A percentile compares a stretch with the other conserved stretches of the same genome.
Conservation (phyloP, 2,797 vertebrate species). For the Rhodeus uyekii region DNA sequence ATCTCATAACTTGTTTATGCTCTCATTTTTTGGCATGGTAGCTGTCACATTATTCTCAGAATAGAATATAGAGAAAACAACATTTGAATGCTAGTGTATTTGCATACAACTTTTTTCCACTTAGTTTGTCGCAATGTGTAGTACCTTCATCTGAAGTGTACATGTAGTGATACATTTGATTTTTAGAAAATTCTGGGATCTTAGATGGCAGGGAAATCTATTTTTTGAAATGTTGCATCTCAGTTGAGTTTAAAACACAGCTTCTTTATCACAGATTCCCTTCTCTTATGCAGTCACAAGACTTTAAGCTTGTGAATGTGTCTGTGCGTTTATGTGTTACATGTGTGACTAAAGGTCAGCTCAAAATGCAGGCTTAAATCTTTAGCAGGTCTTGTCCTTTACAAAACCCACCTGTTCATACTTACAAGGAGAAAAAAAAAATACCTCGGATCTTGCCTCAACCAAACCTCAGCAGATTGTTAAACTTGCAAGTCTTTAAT, state of each 20-base stretch:
- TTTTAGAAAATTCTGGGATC: background rate
- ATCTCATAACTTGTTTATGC: background rate
- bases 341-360: slow-evolving; percentile 22
- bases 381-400: background rate
- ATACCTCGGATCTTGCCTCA: background rate
- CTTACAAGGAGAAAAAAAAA: background rate
- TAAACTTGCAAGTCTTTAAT: slow-evolving; percentile 20
- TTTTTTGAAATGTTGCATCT: background rate
- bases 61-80: background rate
- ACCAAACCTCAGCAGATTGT: background rate
- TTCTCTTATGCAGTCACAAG: background rate
- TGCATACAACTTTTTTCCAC: background rate
- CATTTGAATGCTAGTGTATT: background rate
- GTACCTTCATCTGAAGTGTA: background rate
- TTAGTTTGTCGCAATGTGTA: background rate
- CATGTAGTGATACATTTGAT: background rate
- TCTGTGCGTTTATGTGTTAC: background rate
- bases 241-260: background rate
- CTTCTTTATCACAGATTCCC: background rate
- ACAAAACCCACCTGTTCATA: background rate
- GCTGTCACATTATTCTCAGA: background rate
- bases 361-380: background rate
- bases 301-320: background rate
- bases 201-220: background rate
- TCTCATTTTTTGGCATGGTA: background rate